Conservation (phyloP, 2,113 vertebrate genomes). For the Nansenia antarctica region DNA sequence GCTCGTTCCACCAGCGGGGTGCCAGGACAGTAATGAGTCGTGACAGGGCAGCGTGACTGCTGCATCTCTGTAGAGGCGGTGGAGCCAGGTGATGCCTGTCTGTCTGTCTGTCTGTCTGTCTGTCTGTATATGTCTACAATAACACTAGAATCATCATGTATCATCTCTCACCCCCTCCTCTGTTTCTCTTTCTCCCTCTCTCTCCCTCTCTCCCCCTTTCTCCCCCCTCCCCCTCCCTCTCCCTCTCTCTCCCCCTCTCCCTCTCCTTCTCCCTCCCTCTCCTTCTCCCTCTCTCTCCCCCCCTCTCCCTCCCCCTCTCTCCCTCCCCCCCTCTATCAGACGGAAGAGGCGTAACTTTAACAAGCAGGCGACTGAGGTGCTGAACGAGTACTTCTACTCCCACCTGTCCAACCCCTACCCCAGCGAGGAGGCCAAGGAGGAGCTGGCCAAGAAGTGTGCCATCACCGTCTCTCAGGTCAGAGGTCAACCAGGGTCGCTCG, state of each 20-base stretch:
- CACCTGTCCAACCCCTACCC: slow-evolving; percentile 97
- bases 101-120: background rate
- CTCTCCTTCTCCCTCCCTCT: background rate
- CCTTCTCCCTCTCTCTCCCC: background rate
- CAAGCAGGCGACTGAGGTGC: slow-evolving; percentile 93
- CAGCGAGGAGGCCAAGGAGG: slow-evolving; percentile 96
- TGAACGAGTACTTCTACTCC: slow-evolving; percentile 97
- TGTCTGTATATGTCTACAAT: too few relatives aligned
- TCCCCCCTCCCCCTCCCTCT: background rate
- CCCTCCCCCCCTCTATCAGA: slow-evolving; percentile 11
- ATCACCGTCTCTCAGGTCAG: slow-evolving; percentile 84
- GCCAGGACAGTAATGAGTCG: too few relatives aligned
- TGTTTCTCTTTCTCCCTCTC: background rate
- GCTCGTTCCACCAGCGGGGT: too few relatives aligned
- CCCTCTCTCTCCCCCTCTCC: background rate
- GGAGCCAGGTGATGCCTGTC: too few relatives aligned
- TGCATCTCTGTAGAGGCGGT: too few relatives aligned
- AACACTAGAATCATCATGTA: too few relatives aligned
- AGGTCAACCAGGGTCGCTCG: background rate
- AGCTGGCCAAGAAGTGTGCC: slow-evolving; percentile 91
- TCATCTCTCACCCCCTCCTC: background rate
- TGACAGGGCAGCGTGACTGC: too few relatives aligned
- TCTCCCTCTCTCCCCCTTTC: background rate
- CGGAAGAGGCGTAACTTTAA: slow-evolving; percentile 82
- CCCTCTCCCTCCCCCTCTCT: background rate